Conservation (phyloP, 2,888 invertebrate genomes). For the Erpobdella octoculata region DNA sequence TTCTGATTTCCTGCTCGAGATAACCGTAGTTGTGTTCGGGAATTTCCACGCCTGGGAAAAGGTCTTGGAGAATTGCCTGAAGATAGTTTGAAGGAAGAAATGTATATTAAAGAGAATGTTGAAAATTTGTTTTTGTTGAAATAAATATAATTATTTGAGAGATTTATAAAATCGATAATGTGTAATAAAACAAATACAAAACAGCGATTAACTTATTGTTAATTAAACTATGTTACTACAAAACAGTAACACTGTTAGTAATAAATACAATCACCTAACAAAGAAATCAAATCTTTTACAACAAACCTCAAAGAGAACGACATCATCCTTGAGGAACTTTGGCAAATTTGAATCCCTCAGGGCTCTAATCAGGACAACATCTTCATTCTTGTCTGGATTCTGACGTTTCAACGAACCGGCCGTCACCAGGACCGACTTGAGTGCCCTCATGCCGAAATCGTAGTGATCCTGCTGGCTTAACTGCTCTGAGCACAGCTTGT, state of each 20-base stretch:
- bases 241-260: too few species aligned
- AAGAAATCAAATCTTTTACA: constrained; percentile 8
- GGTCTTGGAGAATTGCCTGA: constrained; percentile 75
- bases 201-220: too few species aligned
- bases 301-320: constrained; percentile 65
- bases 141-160: too few species aligned
- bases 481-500: constrained; percentile 81
- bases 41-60: constrained; percentile 74
- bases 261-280: neutral
- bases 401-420: constrained; percentile 79
- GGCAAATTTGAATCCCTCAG: constrained; percentile 81
- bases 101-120: too few species aligned
- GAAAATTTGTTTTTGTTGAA: too few species aligned
- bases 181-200: too few species aligned
- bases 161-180: too few species aligned
- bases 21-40: constrained; percentile 71
- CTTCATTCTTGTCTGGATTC: constrained; percentile 74
- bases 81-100: constrained; percentile 31
- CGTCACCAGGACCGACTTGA: constrained; percentile 71
- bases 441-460: constrained; percentile 70
- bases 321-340: constrained; percentile 78
- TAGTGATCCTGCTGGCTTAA: constrained; percentile 82
- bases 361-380: constrained; percentile 69
- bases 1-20: constrained; percentile 61
- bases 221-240: neutral